Conservation (phyloP, 2,888 invertebrate species). For the Drosophila kokeensis region DNA sequence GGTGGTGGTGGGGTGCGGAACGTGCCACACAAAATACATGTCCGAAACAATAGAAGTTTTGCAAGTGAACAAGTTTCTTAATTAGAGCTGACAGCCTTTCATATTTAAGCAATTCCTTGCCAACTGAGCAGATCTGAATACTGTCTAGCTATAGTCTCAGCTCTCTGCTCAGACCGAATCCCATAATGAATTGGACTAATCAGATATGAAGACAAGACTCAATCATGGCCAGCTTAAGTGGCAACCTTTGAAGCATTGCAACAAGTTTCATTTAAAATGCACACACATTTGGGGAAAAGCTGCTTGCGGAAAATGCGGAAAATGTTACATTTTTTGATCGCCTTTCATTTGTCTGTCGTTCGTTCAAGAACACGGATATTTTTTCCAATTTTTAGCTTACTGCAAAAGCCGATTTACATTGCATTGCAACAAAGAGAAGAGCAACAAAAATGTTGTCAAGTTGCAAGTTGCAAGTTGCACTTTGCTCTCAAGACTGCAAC, state of each 20-base stretch:
- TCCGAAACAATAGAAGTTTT: constrained; percentile 42
- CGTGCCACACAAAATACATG: constrained; percentile 12
- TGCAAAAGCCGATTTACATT: background rate
- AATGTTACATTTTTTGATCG: background rate
- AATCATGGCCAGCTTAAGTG: background rate
- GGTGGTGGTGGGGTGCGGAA: background rate
- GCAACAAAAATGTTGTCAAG: too few species aligned
- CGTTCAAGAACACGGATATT: too few species aligned
- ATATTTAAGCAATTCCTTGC: constrained; percentile 23
- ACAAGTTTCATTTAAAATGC: background rate
- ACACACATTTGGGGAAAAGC: background rate
- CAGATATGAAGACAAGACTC: background rate
- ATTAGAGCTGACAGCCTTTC: constrained; percentile 54
- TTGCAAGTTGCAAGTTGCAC: too few species aligned
- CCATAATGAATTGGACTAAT: background rate
- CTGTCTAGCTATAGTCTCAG: background rate
- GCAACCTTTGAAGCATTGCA: background rate
- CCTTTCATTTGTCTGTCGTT: background rate
- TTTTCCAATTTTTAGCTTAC: background rate
- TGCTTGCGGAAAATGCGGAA: background rate
- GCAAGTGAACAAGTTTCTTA: constrained; percentile 46
- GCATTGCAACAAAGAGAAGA: background rate
- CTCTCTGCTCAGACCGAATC: background rate
- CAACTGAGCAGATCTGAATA: background rate
- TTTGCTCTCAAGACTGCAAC: background rate